Base-by-base conservation (phyloP, 1,140 invertebrate genomes). In the Leptinotarsa defecta region DNA sequence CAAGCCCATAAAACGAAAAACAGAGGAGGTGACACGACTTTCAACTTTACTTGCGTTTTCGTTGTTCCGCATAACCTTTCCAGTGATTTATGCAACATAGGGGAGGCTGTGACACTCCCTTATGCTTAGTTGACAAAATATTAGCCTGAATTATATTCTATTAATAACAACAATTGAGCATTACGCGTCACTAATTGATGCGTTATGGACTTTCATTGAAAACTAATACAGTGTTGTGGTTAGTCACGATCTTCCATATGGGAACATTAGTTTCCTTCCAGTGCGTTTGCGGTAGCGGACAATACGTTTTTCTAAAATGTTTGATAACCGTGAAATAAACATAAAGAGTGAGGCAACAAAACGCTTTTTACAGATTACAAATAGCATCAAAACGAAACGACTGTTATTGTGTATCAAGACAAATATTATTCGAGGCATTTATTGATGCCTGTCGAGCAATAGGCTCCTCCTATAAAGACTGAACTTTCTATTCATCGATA, bases 91-190 rank as follows among this genome's bases (percentile, higher is more conserved):
- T 73, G 49, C 69, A 65, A 73, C 48, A 70, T 65, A 62, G 62
- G 71, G 67, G 67, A 73, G 74, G 68, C 68, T 77, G 73, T 79
- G 78, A 79, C 78, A 79, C 78, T 73, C 78, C 78, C 78, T 73
- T 76, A 19, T 79, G 78, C 78, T 79, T 79, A 79, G 75, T 79
- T 79, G 78, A 79, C 78, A 79, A 79, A 79, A 79, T 77, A 79
- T 79, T 67, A 74, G 63, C 68, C 74, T 11, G 64, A 79, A 77
- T 77, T 74, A 77, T 74, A 62, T 77, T 77, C 78, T 77, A 79
- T 79, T 77, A 79, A 77, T 77, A 73, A 71, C 76, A 74, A 77
- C 78, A 79, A 79, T 79, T 74, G 78, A 68, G 76, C 78, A 79
- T 77, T 77, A 77, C 78, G 78, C 78, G 72, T 74, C 70, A 77